Percentiles rank a stretch among this genome's conserved stretches.
Conservation (phyloP, 2,797 vertebrate species). For the Sebastes ruberrimus region DNA sequence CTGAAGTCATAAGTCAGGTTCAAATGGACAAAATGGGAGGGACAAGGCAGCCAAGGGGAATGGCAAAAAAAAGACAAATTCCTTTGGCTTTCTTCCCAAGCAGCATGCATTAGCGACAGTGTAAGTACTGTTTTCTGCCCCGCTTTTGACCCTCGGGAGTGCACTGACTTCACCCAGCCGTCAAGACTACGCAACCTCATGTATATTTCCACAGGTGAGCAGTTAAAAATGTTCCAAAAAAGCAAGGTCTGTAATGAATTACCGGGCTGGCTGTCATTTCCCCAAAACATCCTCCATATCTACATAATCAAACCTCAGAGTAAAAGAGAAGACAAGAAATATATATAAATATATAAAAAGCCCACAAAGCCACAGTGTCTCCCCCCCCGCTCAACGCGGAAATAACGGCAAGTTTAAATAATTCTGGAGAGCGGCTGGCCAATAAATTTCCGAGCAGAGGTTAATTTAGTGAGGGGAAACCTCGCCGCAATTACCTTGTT, state of each 20-base stretch:
- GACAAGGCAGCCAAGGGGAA: constrained; percentile 47
- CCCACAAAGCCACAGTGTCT: constrained; percentile 34
- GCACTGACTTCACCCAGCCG: constrained; percentile 65
- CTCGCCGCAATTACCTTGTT: constrained; percentile 83
- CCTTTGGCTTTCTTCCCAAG: constrained; percentile 43
- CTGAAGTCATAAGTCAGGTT: constrained; percentile 55
- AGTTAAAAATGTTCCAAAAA: constrained; percentile 66
- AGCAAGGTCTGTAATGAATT: constrained; percentile 64
- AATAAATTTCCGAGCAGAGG: constrained; percentile 84
- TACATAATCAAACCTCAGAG: constrained; percentile 57
- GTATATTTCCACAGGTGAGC: constrained; percentile 77
- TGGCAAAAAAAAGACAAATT: constrained; percentile 22
- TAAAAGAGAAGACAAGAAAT: constrained; percentile 6
- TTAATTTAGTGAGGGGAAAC: constrained; percentile 84
- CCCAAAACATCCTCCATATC: constrained; percentile 67
- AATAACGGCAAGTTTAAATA: constrained; percentile 83
- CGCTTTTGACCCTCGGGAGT: constrained; percentile 57
- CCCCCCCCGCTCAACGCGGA: constrained; percentile 43
- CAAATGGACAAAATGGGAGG: constrained; percentile 53
- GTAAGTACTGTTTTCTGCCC: constrained; percentile 56
- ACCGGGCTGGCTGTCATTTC: constrained; percentile 48
- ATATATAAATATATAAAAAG: constrained; percentile 1
- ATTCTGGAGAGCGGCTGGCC: constrained; percentile 78
- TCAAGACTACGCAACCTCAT: constrained; percentile 45
- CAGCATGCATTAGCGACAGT: constrained; percentile 52